Evolutionary conservation across 2,888 invertebrate genomes (phyloP), one percentile per base, ranked within the genome.

Genomic region (Idaea straminata): DNA sequence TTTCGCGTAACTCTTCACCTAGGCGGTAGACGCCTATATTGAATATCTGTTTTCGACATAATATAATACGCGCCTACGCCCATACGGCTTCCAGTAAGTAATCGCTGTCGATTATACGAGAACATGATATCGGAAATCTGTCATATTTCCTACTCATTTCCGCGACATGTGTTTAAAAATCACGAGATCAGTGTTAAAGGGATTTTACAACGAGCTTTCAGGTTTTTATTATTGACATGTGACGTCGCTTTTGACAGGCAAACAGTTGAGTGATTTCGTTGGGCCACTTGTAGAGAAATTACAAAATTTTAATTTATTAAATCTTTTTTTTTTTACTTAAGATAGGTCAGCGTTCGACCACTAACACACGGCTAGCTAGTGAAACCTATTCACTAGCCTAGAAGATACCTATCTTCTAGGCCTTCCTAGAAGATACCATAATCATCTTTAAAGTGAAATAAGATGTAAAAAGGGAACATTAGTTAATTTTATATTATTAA

Each of bases 61-160:
- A 77, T 77, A 78, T 82, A 68, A 69, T 74, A 73, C 69, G 64
- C 61, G 64, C 63, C 25, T 61, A 64, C 68, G 65, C 66, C 61
- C 63, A 66, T 82, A 82, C 75, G 89, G 89, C 84, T 90, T 88
- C 89, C 68, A 67, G 69, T 69, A 76, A 82, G 85, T 86, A 89
- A 90, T 89, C 89, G 86, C 80, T 81, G 83, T 80, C 87, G 85
- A 87, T 89, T 87, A 88, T 86, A 70, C 78, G 82, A 85, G 82
- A 85, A 86, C 82, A 75, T 81, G 86, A 84, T 91, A 91, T 92
- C 88, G 91, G 91, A 91, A 91, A 91, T 91, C 87, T 91, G 91
- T 88, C 88, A 81, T 76, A 72, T 73, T 73, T 77, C 25, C 81
- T 62, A 74, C 75, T 80, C 82, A 77, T 80, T 83, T 89, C 87